These are phyloP conservation scores for Stictocephala bisonia DNA, from an alignment of 2,888 invertebrate species.

Conservation along the genomic window DNA sequence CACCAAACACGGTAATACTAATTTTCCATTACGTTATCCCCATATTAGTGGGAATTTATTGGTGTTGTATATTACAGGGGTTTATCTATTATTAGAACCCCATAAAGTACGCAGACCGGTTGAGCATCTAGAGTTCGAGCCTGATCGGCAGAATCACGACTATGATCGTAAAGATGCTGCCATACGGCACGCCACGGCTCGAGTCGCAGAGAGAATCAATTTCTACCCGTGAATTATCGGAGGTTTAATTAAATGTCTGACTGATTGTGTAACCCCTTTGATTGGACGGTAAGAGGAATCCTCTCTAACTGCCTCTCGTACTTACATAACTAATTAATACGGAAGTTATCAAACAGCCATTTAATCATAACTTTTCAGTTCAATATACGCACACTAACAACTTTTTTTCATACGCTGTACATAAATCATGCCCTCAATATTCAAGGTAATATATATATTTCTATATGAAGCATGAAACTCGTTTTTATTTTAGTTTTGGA, in stretches of 20 bases:
- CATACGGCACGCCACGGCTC: neutral
- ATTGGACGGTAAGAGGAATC: too few species aligned
- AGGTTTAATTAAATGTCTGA: conserved; percentile 3
- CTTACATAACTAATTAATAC: too few species aligned
- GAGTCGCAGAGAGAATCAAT: conserved; percentile 26
- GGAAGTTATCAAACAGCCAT: too few species aligned
- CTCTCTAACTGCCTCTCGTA: too few species aligned
- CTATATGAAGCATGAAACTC: too few species aligned
- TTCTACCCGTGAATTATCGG: conserved; percentile 28
- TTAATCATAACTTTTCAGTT: too few species aligned
- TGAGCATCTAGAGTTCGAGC: neutral
- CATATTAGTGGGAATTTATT: conserved; percentile 16
- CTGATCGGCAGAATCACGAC: neutral
- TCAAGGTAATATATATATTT: too few species aligned
- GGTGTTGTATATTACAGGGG: conserved; percentile 14
- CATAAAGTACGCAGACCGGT: conserved; percentile 3
- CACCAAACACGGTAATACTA: neutral
- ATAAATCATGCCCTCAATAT: too few species aligned
- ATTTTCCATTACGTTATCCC: conserved; percentile 17
- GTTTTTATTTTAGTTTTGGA: too few species aligned
- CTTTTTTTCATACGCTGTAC: too few species aligned
- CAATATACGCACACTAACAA: too few species aligned
- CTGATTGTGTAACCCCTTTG: too few species aligned
- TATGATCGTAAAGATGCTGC: neutral
- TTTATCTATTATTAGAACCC: conserved; percentile 38